Evolutionary conservation across 2,797 vertebrate species (phyloP), one percentile per base, ranked within the genome.

Genomic region (Macroramphosus scolopax): DNA sequence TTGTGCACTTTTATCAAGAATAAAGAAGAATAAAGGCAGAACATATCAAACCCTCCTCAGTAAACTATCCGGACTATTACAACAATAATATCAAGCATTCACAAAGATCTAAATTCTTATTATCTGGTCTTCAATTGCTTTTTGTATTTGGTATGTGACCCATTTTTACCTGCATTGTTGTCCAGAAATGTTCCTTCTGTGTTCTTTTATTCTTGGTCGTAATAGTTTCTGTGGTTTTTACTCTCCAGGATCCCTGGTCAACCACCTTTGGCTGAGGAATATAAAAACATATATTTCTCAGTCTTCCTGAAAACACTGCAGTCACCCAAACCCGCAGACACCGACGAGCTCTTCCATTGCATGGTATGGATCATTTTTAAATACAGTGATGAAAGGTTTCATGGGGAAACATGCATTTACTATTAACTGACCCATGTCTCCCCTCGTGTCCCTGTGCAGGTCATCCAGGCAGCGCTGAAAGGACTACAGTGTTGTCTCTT

Each of bases 401-500:
- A 0, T 20, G 14, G 3, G 3, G 4, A 38, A 22, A 15, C 12
- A 5, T 4, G 0, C 0, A 11, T 20, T 3, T 8, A 11, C 5
- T 61, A 1, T 8, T 4, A 16, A 22, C 1, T 48, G 24, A 59
- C 1, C 17, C 1, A 0, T 34, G 0, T 2, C 10, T 45, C 1
- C 25, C 6, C 8, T 11, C 44, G n/a, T 48, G 16, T 43, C 14
- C 16, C 8, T 63, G 15, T 43, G 59, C 68, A 99, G 97, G 75
- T 97, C 56, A 78, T 95, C 51, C 94, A 97, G 60, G 93, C 89
- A 41, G 91, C 95, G 2, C 78, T 98, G 68, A 98, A 94, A 78
- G 97, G 96, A 9, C 83, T 95, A 51, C 96, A 97, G 68, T 94
- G 81, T 0, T 93, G 94, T 65, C 85, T 98, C n/a, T 96, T 93